Percentiles rank a stretch among this genome's conserved stretches.
phyloP scores from a whole-genome alignment of 2,113 vertebrate genomes.

The Microcebus griseorufus region DNA sequence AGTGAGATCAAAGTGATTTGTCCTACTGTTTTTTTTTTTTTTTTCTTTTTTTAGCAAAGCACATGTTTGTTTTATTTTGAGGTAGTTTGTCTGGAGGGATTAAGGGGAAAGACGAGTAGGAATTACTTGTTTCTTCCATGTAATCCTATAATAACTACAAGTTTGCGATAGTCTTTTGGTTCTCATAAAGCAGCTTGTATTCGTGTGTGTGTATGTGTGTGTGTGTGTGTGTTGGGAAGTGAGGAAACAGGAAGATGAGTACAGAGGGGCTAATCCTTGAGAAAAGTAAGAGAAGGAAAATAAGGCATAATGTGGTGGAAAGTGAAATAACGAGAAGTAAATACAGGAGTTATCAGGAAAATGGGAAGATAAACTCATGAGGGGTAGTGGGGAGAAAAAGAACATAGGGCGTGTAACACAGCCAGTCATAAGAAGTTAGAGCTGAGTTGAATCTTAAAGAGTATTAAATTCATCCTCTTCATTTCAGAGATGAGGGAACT shows the following conservation, averaged over 20 bases:
- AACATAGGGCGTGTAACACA: neutral
- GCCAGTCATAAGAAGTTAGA: neutral
- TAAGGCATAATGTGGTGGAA: neutral
- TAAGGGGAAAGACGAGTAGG: conserved; percentile 29
- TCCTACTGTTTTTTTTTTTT: neutral
- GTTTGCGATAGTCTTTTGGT: conserved; percentile 27
- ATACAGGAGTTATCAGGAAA: neutral
- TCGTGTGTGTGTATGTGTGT: neutral
- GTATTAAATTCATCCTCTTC: neutral
- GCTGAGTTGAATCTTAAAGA: neutral
- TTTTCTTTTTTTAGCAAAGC: neutral
- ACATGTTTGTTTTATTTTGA: conserved; percentile 59
- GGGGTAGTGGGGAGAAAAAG: neutral
- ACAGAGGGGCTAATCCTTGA: conserved; percentile 1
- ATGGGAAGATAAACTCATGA: neutral
- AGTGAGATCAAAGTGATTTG: neutral
- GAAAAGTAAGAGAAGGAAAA: conserved; percentile 2
- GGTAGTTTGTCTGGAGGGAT: conserved; percentile 42
- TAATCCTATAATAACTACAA: conserved; percentile 54
- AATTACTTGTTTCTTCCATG: conserved; percentile 48
- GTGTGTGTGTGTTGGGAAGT: neutral
- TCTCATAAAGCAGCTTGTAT: conserved; percentile 14
- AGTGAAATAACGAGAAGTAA: neutral
- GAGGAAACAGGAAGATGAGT: neutral
- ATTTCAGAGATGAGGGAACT: neutral